A percentile compares a stretch with the other conserved stretches of the same genome.
phyloP scores from a whole-genome alignment of 2,888 invertebrate genomes.

The Lymantria monacha region DNA sequence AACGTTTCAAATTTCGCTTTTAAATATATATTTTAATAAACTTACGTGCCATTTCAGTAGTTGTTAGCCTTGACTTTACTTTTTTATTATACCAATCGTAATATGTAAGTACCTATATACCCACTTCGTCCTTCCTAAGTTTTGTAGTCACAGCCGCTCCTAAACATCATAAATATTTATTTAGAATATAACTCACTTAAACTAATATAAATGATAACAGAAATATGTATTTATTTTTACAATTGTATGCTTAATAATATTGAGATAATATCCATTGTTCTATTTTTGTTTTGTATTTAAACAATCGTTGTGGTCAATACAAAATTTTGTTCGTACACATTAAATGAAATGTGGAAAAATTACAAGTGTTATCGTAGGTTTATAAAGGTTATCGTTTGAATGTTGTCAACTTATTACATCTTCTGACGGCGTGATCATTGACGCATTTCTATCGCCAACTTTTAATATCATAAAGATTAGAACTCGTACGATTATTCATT shows the following conservation, averaged over 20 bases:
- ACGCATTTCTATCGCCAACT: slow-evolving; percentile 34
- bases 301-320: background rate
- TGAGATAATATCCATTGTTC: background rate
- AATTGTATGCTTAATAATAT: background rate
- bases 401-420: slow-evolving; percentile 29
- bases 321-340: background rate
- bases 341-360: slow-evolving; percentile 23
- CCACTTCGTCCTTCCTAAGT: no score
- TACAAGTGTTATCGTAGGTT: slow-evolving; percentile 34
- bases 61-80: no score
- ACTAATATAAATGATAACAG: no score
- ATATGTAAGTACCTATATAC: no score
- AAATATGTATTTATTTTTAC: no score
- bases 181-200: no score
- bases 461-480: slow-evolving; percentile 4
- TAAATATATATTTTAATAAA: no score
- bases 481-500: background rate
- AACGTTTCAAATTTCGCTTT: no score
- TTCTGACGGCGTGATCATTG: slow-evolving; percentile 35
- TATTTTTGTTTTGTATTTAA: background rate
- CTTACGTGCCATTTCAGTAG: no score
- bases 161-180: no score
- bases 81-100: no score
- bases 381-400: slow-evolving; percentile 42
- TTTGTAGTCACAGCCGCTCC: no score